These are phyloP conservation scores for Solea senegalensis DNA, from an alignment of 2,113 vertebrate genomes.

Conservation along the genomic window DNA sequence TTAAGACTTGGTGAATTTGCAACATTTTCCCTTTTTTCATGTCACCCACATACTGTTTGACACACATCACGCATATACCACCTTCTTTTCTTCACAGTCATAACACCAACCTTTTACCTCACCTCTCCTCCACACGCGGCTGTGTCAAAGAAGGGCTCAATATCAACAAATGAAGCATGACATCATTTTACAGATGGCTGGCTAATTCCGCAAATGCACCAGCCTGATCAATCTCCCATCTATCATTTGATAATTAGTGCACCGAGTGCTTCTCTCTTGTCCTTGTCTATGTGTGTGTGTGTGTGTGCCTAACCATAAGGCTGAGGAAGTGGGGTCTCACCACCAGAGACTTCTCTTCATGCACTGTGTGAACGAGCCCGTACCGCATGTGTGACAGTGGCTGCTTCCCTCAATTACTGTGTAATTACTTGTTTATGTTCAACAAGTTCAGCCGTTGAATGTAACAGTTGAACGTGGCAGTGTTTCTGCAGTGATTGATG, in stretches of 20 bases:
- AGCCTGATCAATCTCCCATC: conserved; percentile 76
- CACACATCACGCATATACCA: not conserved
- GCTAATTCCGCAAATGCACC: conserved; percentile 79
- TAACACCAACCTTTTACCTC: conserved; percentile 56
- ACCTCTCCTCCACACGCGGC: conserved; percentile 28
- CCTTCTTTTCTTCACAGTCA: conserved; percentile 18
- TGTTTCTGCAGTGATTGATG: conserved; percentile 43
- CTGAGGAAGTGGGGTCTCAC: conserved; percentile 30
- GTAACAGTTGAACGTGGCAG: conserved; percentile 29
- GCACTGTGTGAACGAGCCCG: conserved; percentile 10
- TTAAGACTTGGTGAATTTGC: too few relatives aligned
- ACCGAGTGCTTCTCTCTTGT: conserved; percentile 56
- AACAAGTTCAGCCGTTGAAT: conserved; percentile 67
- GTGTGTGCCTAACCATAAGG: not conserved
- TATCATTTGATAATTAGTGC: conserved; percentile 73
- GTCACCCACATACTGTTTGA: not conserved
- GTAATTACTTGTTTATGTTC: conserved; percentile 66
- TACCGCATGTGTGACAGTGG: conserved; percentile 3
- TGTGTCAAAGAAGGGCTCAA: conserved; percentile 49
- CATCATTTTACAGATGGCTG: conserved; percentile 79
- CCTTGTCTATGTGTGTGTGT: conserved; percentile 12
- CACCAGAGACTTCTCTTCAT: conserved; percentile 1
- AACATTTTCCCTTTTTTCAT: not conserved
- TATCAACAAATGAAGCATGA: conserved; percentile 77
- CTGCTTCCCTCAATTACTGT: conserved; percentile 57